Percentiles rank a stretch among this genome's conserved stretches.
Evolutionary conservation across 1,140 invertebrate species (phyloP).

Genomic region (Tachypleus tridentatus): DNA sequence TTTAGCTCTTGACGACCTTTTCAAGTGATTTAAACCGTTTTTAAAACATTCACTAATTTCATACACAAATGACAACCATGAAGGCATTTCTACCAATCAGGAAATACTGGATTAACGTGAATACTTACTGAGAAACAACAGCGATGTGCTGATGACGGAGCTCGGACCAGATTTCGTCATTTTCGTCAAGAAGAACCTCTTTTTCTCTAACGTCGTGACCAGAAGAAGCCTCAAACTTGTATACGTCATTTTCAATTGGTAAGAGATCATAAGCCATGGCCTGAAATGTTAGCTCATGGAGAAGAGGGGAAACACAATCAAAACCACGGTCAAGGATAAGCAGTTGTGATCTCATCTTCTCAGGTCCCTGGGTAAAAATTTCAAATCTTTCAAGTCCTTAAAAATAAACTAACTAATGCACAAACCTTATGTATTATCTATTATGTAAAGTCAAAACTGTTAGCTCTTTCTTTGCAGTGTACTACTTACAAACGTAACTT

Average conservation of each 20-base stretch:
- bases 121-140: conserved; percentile 75
- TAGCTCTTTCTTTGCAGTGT: too few relatives aligned
- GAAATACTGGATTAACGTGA: too few relatives aligned
- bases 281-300: conserved; percentile 97
- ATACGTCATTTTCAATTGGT: conserved; percentile 97
- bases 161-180: conserved; percentile 97
- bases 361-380: conserved; percentile 41
- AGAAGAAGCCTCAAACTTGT: conserved; percentile 76
- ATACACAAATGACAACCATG: too few relatives aligned
- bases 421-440: too few relatives aligned
- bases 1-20: too few relatives aligned
- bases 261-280: conserved; percentile 99
- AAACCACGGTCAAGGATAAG: conserved; percentile 96
- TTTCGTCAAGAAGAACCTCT: conserved; percentile 95
- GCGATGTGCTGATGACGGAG: conserved; percentile 98
- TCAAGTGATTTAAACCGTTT: too few relatives aligned
- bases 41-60: too few relatives aligned
- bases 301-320: conserved; percentile 89
- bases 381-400: neutral
- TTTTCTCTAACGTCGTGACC: conserved; percentile 61
- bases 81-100: too few relatives aligned
- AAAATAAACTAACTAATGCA: too few relatives aligned
- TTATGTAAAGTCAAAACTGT: too few relatives aligned
- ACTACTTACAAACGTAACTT: too few relatives aligned
- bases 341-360: conserved; percentile 80